phyloP scores from a whole-genome alignment of 2,797 vertebrate species.

The Sciurus vulgaris region DNA sequence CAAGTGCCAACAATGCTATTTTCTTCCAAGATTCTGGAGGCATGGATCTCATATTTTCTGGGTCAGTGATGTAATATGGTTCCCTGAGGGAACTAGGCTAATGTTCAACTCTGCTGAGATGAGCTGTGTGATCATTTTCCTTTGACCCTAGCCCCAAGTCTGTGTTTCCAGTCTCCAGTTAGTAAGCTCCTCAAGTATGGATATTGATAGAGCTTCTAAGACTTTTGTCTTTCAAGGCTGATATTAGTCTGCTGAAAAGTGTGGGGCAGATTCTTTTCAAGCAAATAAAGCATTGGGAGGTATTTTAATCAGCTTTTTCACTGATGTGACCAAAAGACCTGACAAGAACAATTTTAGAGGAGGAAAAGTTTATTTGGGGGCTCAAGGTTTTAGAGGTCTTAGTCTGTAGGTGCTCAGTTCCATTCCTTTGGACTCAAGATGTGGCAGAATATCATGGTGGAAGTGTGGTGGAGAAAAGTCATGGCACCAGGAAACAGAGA shows the following conservation, averaged over 20 bases:
- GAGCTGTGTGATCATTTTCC: not conserved
- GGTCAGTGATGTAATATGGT: not conserved
- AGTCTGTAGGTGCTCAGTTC: no score
- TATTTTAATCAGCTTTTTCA: no score
- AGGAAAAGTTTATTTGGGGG: no score
- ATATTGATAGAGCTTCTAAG: not conserved
- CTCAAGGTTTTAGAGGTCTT: no score
- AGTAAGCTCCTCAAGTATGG: not conserved
- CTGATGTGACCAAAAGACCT: no score
- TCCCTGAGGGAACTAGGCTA: not conserved
- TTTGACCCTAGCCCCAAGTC: accelerated
- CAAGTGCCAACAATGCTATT: not conserved
- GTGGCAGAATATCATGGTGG: no score
- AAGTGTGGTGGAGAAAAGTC: no score
- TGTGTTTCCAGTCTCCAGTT: not conserved
- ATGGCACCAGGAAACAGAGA: no score
- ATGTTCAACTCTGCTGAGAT: not conserved
- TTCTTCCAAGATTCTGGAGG: not conserved
- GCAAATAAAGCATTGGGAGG: not conserved
- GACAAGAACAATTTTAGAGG: no score
- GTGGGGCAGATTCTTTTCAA: not conserved
- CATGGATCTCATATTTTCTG: not conserved
- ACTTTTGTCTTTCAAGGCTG: not conserved
- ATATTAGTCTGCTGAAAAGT: not conserved
- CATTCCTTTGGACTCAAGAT: no score